Percentiles rank a stretch among this genome's conserved stretches.
These are phyloP conservation scores for Xanthia togata DNA, from an alignment of 2,888 invertebrate species.

Conservation along the genomic window DNA sequence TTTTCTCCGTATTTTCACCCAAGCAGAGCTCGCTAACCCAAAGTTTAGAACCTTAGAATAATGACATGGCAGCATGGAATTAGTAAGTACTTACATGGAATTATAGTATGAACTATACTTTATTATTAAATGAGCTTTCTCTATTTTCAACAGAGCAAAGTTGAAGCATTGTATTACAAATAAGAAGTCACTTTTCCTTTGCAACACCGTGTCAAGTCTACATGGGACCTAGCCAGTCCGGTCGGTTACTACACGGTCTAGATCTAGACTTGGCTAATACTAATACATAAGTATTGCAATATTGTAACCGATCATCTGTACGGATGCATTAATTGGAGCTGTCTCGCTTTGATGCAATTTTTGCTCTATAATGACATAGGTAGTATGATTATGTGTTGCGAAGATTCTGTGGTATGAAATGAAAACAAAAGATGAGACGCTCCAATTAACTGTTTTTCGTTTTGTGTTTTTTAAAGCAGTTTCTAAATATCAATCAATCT, in stretches of 20 bases:
- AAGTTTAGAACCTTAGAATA: no score
- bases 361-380: slow-evolving; percentile 20
- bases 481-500: not conserved
- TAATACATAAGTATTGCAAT: slow-evolving; percentile 43
- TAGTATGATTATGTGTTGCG: slow-evolving; percentile 8
- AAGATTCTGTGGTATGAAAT: not conserved
- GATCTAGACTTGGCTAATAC: slow-evolving; percentile 44
- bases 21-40: no score
- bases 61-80: no score
- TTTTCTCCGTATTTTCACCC: no score
- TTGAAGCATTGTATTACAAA: not conserved
- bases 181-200: slow-evolving; percentile 1
- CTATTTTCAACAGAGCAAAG: no score
- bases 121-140: no score
- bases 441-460: not conserved
- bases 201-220: slow-evolving; percentile 52
- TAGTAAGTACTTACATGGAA: no score
- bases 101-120: no score
- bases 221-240: slow-evolving; percentile 10
- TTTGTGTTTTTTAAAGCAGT: no score
- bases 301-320: slow-evolving; percentile 52
- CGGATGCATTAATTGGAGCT: slow-evolving; percentile 53
- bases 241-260: slow-evolving; percentile 35
- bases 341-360: slow-evolving; percentile 34
- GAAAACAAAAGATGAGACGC: not conserved